Percentiles rank a stretch among this genome's conserved stretches.
Conservation (phyloP, 2,113 vertebrate genomes). For the Pterophyllum scalare region DNA sequence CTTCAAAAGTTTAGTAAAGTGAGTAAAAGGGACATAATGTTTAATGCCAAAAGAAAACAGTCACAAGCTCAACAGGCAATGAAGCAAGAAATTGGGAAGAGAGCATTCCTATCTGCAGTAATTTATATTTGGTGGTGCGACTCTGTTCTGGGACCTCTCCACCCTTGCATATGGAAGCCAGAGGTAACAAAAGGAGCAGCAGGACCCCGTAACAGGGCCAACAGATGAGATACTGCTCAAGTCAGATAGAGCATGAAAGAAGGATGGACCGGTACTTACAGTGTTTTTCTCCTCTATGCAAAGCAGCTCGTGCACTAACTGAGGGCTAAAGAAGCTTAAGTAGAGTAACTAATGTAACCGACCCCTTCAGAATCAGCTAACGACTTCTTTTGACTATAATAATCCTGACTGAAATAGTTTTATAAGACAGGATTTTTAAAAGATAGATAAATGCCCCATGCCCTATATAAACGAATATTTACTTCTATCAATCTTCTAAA, state of each 20-base stretch:
- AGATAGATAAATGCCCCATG: neutral
- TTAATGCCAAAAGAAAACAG: constrained; percentile 8
- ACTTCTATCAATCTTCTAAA: neutral
- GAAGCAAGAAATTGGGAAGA: neutral
- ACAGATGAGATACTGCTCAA: neutral
- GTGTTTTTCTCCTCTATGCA: too few species aligned
- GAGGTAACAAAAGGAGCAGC: neutral
- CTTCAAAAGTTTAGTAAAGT: neutral
- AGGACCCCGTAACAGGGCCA: neutral
- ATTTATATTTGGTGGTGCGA: neutral
- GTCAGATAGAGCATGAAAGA: neutral
- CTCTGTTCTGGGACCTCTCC: neutral
- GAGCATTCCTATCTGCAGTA: neutral
- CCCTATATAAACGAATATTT: neutral
- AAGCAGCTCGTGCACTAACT: neutral
- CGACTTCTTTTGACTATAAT: neutral
- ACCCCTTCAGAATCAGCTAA: neutral
- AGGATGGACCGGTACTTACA: neutral
- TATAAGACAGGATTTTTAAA: neutral
- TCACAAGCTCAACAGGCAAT: neutral
- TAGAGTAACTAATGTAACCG: too few species aligned
- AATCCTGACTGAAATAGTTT: neutral
- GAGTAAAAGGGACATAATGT: neutral
- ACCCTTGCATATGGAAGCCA: neutral
- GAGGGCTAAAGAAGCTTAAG: too few species aligned